Conservation (phyloP, 37 sponge, comb jelly and placozoan genomes). For the Bolinopsis microptera region DNA sequence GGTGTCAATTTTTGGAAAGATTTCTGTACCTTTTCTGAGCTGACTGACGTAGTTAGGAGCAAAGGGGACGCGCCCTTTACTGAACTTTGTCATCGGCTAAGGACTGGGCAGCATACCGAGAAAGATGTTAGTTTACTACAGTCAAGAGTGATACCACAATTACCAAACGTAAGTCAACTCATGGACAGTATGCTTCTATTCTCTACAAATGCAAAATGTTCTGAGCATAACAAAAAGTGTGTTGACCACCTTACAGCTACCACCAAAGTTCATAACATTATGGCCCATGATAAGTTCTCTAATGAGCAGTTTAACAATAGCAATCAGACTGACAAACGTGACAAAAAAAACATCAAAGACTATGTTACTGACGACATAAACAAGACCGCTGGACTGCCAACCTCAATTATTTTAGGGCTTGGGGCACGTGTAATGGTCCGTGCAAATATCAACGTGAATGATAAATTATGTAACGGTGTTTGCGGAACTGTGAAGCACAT, state of each 20-base stretch:
- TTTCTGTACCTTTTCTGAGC: slow-evolving; percentile 28
- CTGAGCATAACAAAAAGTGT: background rate
- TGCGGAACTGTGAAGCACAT: background rate
- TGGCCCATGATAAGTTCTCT: background rate
- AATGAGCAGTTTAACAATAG: background rate
- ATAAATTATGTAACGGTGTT: slow-evolving; percentile 35
- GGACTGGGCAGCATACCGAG: background rate
- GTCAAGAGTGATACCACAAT: background rate
- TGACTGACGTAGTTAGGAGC: slow-evolving; percentile 39
- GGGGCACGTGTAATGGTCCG: slow-evolving; percentile 49
- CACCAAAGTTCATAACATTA: background rate
- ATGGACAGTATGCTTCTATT: background rate
- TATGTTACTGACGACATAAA: background rate
- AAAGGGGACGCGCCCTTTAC: slow-evolving; percentile 40
- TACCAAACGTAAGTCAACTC: background rate
- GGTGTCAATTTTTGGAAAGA: slow-evolving; percentile 28
- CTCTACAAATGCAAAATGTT: slow-evolving; percentile 9
- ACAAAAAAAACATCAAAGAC: background rate
- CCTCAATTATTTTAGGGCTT: background rate
- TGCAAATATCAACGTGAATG: background rate
- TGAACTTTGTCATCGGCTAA: background rate
- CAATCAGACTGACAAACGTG: too few relatives aligned
- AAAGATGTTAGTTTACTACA: background rate
- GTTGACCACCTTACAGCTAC: background rate
- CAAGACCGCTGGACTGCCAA: slow-evolving; percentile 41